phyloP scores from a whole-genome alignment of 2,888 invertebrate species.

The Congeria kusceri region DNA sequence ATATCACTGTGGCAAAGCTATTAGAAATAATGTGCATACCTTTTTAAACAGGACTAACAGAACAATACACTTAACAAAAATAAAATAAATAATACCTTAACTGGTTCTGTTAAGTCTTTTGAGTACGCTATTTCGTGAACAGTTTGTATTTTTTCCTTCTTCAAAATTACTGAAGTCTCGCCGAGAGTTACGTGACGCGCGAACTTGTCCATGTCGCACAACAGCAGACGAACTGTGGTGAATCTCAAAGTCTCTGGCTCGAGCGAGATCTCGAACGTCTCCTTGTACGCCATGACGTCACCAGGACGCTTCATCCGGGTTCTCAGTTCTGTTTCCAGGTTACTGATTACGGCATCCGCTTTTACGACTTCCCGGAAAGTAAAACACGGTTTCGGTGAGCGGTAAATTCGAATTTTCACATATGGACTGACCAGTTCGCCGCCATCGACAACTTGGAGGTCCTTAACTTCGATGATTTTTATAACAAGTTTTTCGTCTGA shows the following conservation, averaged over 20 bases:
- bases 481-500: conserved; percentile 66
- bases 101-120: conserved; percentile 64
- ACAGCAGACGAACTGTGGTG: conserved; percentile 70
- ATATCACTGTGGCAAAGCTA: too few species aligned
- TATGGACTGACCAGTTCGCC: conserved; percentile 72
- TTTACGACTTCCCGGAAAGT: conserved; percentile 60
- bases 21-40: too few species aligned
- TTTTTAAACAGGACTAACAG: too few species aligned
- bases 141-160: conserved; percentile 59
- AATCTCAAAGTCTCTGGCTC: conserved; percentile 60
- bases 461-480: conserved; percentile 69
- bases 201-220: conserved; percentile 79
- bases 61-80: too few species aligned
- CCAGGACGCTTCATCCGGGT: conserved; percentile 76
- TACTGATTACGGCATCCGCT: conserved; percentile 70
- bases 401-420: conserved; percentile 74
- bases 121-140: conserved; percentile 61
- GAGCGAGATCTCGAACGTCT: conserved; percentile 67
- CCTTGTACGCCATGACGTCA: conserved; percentile 73
- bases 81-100: conserved; percentile 65
- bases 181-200: conserved; percentile 77
- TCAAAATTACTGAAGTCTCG: conserved; percentile 65
- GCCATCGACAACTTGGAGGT: conserved; percentile 65
- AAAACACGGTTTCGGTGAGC: conserved; percentile 76
- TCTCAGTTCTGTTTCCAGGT: conserved; percentile 76